Evolutionary conservation across 2,797 vertebrate genomes (phyloP).

Genomic region (Sebastes aleutianus): DNA sequence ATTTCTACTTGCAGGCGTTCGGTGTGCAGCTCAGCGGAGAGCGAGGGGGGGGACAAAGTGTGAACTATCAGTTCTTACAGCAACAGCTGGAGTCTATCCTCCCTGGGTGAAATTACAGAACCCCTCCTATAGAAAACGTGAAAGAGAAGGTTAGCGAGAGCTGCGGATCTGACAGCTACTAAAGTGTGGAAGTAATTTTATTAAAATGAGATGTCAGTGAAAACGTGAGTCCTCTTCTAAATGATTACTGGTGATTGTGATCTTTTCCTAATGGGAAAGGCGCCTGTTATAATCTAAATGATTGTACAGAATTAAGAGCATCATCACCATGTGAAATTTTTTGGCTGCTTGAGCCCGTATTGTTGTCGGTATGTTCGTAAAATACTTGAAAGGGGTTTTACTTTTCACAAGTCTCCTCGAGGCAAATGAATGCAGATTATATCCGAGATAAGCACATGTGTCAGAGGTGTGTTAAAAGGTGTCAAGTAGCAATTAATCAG

Average conservation of each 20-base stretch:
- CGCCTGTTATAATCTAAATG: conserved; percentile 23
- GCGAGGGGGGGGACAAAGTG: conserved; percentile 44
- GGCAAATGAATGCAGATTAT: conserved; percentile 82
- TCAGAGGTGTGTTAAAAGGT: conserved; percentile 61
- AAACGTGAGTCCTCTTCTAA: conserved; percentile 30
- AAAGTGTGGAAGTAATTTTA: conserved; percentile 59
- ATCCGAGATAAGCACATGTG: conserved; percentile 78
- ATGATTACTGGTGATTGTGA: conserved; percentile 51
- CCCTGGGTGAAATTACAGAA: conserved; percentile 88
- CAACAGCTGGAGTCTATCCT: conserved; percentile 86
- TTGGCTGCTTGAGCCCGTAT: neutral
- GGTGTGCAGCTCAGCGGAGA: conserved; percentile 50
- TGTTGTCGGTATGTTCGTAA: conserved; percentile 28
- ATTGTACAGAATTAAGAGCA: conserved; percentile 29
- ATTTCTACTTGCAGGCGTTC: conserved; percentile 63
- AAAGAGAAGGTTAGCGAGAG: conserved; percentile 79
- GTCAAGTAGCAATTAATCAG: conserved; percentile 62
- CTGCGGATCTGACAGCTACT: conserved; percentile 52
- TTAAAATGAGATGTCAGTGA: conserved; percentile 59
- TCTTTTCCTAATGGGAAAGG: conserved; percentile 34
- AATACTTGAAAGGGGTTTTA: conserved; percentile 20
- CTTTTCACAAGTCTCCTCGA: conserved; percentile 59
- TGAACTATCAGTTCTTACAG: conserved; percentile 72
- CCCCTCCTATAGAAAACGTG: conserved; percentile 84
- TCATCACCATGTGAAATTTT: conserved; percentile 5